A percentile compares a stretch with the other conserved stretches of the same genome.
These are phyloP conservation scores for Hyposoter didymator DNA, from an alignment of 2,888 invertebrate genomes.

Conservation along the genomic window DNA sequence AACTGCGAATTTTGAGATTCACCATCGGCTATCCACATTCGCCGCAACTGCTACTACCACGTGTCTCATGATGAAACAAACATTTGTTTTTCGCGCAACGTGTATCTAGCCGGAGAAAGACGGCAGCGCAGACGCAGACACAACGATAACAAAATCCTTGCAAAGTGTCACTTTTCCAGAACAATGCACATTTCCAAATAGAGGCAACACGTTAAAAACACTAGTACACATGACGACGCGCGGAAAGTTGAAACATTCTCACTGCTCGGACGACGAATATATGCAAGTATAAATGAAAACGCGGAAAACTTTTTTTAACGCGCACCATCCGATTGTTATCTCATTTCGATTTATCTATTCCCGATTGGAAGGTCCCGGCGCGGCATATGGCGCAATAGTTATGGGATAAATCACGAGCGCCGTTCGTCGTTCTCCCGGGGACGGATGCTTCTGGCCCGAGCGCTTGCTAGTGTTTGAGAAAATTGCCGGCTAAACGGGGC, in stretches of 20 bases:
- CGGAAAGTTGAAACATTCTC: not conserved
- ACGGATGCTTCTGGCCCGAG: conserved; percentile 82
- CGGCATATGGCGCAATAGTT: conserved; percentile 15
- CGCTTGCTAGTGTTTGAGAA: conserved; percentile 84
- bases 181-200: not conserved
- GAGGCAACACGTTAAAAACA: not conserved
- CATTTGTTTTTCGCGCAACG: not conserved
- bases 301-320: not conserved
- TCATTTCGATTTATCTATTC: not conserved
- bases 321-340: not conserved
- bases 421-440: conserved; percentile 58
- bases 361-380: not conserved
- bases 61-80: not conserved
- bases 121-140: not conserved
- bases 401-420: conserved; percentile 57
- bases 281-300: not conserved
- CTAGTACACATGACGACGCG: not conserved
- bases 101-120: not conserved
- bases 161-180: conserved; percentile 2
- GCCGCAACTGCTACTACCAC: not conserved
- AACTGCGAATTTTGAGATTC: conserved; percentile 9
- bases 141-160: not conserved
- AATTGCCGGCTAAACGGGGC: conserved; percentile 83
- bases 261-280: not conserved
- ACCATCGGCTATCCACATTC: conserved; percentile 1